Evolutionary conservation across 2,113 vertebrate species (phyloP).

Genomic region (Mormyrus iriodes): DNA sequence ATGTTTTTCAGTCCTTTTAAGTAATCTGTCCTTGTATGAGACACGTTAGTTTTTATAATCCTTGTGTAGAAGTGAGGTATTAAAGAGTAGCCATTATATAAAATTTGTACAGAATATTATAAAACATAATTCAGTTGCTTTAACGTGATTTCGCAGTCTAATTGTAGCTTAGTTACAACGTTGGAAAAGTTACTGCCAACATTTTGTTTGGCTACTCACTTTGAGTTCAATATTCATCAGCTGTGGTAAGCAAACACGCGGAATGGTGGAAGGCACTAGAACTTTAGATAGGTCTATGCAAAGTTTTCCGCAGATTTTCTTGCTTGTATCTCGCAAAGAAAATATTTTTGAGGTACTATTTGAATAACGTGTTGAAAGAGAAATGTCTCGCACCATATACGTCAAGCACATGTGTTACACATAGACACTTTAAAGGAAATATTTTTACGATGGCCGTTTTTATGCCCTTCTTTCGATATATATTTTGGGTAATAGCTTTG

Average conservation of each 20-base stretch:
- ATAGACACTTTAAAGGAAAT: neutral
- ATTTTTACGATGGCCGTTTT: neutral
- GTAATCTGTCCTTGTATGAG: neutral
- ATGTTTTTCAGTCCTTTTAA: neutral
- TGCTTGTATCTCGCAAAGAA: neutral
- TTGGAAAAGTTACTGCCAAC: neutral
- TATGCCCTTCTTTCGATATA: neutral
- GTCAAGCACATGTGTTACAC: neutral
- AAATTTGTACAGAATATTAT: neutral
- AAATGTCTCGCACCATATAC: neutral
- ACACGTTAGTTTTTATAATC: neutral
- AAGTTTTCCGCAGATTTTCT: neutral
- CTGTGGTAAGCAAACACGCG: neutral
- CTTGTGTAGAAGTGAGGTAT: neutral
- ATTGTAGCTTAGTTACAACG: neutral
- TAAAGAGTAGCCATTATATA: neutral
- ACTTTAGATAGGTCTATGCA: neutral
- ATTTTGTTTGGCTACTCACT: neutral
- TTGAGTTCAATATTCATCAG: neutral
- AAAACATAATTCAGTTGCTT: neutral
- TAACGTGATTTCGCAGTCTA: neutral
- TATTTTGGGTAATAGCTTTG: neutral
- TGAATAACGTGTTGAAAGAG: neutral
- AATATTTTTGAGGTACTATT: neutral
- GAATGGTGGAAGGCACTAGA: neutral